phyloP scores from a whole-genome alignment of 2,113 vertebrate genomes.

The Apteryx owenii region DNA sequence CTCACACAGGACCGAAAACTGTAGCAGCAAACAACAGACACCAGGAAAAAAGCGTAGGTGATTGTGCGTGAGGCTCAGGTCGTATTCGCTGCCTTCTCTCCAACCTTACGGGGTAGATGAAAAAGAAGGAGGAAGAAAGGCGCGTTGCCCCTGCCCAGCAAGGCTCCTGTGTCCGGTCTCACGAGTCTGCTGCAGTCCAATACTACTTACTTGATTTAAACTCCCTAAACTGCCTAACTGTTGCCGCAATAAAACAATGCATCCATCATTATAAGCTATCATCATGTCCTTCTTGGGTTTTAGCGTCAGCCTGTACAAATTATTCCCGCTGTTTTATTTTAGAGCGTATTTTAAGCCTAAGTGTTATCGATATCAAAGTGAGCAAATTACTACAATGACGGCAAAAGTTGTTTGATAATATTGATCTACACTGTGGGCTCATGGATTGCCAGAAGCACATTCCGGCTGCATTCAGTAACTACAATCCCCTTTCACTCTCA shows the following conservation, averaged over 20 bases:
- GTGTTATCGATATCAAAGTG: not conserved
- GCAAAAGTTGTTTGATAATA: not conserved
- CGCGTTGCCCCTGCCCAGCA: fast-evolving
- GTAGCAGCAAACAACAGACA: not conserved
- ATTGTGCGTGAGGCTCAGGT: fast-evolving
- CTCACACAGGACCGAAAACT: fast-evolving
- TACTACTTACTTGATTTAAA: fast-evolving
- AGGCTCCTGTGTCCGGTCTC: too few relatives aligned
- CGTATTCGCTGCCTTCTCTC: not conserved
- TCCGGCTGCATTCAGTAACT: not conserved
- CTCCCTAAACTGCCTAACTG: not conserved
- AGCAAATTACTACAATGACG: not conserved
- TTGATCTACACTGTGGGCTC: not conserved
- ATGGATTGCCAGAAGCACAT: not conserved
- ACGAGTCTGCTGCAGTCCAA: not conserved
- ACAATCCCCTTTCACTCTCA: not conserved
- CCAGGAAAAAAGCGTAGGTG: fast-evolving
- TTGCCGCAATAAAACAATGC: not conserved
- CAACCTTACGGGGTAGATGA: not conserved
- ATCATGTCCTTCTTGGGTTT: not conserved
- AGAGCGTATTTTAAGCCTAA: not conserved
- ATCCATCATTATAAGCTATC: not conserved
- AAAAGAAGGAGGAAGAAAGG: not conserved
- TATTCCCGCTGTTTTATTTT: not conserved
- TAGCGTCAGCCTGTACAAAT: not conserved